Conservation (phyloP, 2,113 vertebrate species). For the Cepphus grylle region DNA sequence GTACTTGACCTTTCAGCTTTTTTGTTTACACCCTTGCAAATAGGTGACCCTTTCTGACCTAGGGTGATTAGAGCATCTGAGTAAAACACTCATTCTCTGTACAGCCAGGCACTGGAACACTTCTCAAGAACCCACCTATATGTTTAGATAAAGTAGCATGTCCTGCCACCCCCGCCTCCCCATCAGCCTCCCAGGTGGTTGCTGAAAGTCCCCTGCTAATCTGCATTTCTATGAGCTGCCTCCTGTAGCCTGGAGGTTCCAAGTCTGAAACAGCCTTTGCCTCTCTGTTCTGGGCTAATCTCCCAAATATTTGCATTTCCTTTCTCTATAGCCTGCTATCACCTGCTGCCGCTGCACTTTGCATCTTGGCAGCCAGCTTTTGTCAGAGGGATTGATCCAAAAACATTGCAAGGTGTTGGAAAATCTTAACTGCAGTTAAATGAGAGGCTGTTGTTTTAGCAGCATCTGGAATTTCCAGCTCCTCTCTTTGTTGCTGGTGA, state of each 20-base stretch:
- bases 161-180: background rate
- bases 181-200: background rate
- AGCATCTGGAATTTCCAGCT: conserved; percentile 1
- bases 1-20: background rate
- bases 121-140: background rate
- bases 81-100: background rate
- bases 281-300: background rate
- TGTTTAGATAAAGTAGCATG: background rate
- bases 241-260: background rate
- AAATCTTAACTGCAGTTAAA: background rate
- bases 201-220: background rate
- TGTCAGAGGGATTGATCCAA: background rate
- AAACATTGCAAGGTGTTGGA: background rate
- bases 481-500: background rate
- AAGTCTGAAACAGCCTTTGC: background rate
- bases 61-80: background rate
- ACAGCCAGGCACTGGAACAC: background rate
- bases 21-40: background rate
- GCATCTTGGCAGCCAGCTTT: background rate
- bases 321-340: background rate
- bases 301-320: conserved; percentile 35
- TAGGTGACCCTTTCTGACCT: background rate
- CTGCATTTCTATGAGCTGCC: background rate
- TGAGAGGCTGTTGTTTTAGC: background rate
- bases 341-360: background rate